phyloP scores from a whole-genome alignment of 2,113 vertebrate genomes.

The Microcebus griseorufus region DNA sequence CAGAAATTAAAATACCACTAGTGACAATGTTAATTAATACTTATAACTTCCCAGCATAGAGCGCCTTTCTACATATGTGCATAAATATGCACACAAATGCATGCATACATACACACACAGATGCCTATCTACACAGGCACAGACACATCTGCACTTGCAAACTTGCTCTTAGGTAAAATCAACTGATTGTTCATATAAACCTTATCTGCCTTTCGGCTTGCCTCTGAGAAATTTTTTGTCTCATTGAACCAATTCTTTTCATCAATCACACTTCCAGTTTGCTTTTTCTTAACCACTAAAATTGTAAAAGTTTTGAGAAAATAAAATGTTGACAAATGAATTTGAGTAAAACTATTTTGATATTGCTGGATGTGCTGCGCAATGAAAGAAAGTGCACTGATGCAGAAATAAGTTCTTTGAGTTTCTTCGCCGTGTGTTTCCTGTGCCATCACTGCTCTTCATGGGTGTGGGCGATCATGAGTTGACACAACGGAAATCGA shows the following conservation, averaged over 20 bases:
- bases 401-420: neutral
- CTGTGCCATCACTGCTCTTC: conserved; percentile 13
- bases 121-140: neutral
- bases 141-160: neutral
- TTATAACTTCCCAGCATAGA: neutral
- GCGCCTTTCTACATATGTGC: neutral
- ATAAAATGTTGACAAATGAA: neutral
- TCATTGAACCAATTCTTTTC: neutral
- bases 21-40: neutral
- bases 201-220: neutral
- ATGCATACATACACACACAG: too few species aligned
- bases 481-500: conserved; percentile 1
- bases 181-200: neutral
- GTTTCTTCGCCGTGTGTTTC: neutral
- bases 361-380: neutral
- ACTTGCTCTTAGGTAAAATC: neutral
- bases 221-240: neutral
- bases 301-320: neutral
- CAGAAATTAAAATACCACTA: neutral
- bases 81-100: neutral
- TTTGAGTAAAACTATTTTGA: neutral
- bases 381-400: neutral
- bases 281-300: neutral
- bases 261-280: neutral
- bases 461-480: conserved; percentile 44